Conservation (phyloP, 2,797 vertebrate genomes). For the Mionectes olivaceus region DNA sequence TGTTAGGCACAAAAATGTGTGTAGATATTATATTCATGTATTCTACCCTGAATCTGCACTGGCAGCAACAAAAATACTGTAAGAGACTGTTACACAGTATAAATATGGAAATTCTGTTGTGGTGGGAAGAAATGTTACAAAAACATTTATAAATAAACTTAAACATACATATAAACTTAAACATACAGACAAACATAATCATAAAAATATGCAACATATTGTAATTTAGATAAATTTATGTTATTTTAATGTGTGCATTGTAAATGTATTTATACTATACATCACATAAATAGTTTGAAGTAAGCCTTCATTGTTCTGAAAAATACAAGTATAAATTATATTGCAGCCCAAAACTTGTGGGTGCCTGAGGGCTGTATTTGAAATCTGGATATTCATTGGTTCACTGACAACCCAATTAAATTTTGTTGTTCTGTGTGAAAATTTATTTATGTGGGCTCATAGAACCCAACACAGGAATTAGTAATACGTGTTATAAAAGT, state of each 20-base stretch:
- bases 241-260: not conserved
- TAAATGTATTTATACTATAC: not conserved
- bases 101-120: not conserved
- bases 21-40: not conserved
- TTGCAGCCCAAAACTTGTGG: not conserved
- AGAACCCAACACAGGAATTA: not conserved
- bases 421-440: not conserved
- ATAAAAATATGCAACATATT: not conserved
- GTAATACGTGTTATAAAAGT: not conserved
- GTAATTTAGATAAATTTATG: not conserved
- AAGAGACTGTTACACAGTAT: not conserved
- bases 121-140: not conserved
- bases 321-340: not conserved
- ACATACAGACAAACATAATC: not conserved
- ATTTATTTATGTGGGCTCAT: not conserved
- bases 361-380: not conserved
- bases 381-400: not conserved
- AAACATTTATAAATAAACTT: not conserved
- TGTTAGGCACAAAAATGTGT: not conserved
- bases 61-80: not conserved
- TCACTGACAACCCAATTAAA: not conserved
- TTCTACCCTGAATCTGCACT: not conserved
- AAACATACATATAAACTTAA: not conserved
- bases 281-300: not conserved
- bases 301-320: not conserved